Evolutionary conservation across 1,140 invertebrate species (phyloP).

Genomic region (Intoshia linei): DNA sequence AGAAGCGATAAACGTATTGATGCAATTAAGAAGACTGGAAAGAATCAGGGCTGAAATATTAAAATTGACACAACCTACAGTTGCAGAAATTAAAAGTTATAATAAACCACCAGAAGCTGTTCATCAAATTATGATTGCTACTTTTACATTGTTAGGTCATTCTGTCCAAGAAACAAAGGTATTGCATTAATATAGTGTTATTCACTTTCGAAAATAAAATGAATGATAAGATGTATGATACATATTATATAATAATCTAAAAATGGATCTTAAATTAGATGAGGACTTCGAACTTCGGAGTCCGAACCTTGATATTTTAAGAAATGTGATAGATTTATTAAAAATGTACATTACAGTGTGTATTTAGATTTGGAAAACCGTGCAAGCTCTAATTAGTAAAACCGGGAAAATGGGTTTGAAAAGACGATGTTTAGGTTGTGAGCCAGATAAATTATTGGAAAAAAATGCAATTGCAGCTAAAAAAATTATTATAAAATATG

Average conservation of each 20-base stretch:
- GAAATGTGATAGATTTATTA: neutral
- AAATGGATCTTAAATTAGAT: neutral
- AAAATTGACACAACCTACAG: conserved; percentile 17
- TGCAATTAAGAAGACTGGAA: conserved; percentile 11
- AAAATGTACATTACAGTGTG: neutral
- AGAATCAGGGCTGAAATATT: conserved; percentile 18
- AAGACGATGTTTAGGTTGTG: conserved; percentile 12
- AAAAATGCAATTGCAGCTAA: conserved; percentile 10
- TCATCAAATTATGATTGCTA: conserved; percentile 15
- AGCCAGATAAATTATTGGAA: conserved; percentile 10
- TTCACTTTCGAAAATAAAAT: too few relatives aligned
- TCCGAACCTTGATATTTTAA: neutral
- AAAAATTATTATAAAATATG: conserved; percentile 10
- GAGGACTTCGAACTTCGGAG: neutral
- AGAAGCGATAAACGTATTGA: conserved; percentile 11
- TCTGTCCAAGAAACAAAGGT: conserved; percentile 18
- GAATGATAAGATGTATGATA: neutral
- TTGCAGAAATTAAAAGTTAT: conserved; percentile 18
- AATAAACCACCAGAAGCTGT: conserved; percentile 14
- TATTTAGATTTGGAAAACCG: conserved; percentile 14
- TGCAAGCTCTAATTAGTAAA: conserved; percentile 17
- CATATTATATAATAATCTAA: neutral
- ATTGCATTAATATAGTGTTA: too few relatives aligned
- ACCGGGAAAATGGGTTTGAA: conserved; percentile 19
- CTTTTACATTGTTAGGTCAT: conserved; percentile 15